Percentiles rank a stretch among this genome's conserved stretches.
phyloP scores from a whole-genome alignment of 2,797 vertebrate genomes.

The Gymnopithys bicolor region DNA sequence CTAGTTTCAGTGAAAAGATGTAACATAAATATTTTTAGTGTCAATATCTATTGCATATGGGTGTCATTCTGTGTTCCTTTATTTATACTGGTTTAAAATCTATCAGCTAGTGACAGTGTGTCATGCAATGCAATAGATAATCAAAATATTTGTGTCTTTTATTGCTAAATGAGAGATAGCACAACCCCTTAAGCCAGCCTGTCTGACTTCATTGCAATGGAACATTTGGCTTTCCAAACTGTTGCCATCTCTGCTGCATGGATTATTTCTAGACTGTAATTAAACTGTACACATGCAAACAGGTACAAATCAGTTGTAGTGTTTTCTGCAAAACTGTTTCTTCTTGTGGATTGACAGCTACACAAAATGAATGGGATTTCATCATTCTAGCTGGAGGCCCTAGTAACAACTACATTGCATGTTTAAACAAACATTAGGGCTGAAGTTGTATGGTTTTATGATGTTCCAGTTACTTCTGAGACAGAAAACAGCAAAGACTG shows the following conservation, averaged over 20 bases:
- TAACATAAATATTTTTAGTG: background rate
- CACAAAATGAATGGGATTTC: background rate
- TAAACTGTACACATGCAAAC: background rate
- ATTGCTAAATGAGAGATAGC: rapidly evolving
- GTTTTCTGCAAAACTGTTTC: background rate
- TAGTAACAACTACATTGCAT: background rate
- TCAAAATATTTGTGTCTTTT: background rate
- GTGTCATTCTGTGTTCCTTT: background rate
- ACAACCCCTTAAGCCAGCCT: background rate
- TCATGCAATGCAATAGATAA: background rate
- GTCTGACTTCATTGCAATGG: background rate
- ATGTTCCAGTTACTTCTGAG: background rate
- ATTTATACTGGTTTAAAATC: background rate
- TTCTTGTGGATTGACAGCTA: background rate
- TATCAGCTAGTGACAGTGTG: background rate
- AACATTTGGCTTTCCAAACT: background rate
- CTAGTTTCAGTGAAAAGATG: background rate
- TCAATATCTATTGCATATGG: background rate
- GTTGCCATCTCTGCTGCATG: background rate
- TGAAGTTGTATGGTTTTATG: background rate
- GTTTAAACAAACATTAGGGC: background rate
- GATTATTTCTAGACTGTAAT: background rate
- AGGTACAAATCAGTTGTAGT: background rate
- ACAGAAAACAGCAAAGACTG: background rate
- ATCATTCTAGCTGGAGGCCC: background rate